These are phyloP conservation scores for Macrostomum lignano DNA, from an alignment of 1,140 invertebrate genomes.

Conservation along the genomic window DNA sequence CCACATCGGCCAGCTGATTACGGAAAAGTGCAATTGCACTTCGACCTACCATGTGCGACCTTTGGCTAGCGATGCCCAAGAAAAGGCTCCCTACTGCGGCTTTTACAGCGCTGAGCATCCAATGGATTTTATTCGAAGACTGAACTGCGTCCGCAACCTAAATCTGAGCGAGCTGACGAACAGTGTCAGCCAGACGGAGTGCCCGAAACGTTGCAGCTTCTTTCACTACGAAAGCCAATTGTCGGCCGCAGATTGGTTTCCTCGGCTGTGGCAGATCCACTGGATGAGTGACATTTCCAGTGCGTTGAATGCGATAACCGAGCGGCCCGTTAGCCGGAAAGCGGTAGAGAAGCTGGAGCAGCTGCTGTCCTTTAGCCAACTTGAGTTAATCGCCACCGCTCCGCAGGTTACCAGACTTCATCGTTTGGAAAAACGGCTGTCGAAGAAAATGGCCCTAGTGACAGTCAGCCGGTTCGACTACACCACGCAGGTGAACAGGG, in stretches of 20 bases:
- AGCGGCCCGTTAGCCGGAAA: no score
- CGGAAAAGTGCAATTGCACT: slow-evolving; percentile 1
- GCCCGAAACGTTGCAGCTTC: no score
- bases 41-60: no score
- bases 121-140: no score
- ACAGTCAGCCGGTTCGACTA: not conserved
- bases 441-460: not conserved
- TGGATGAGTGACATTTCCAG: not conserved
- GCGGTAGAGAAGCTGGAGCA: no score
- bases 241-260: not conserved
- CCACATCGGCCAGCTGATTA: slow-evolving; percentile 1
- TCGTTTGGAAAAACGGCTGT: not conserved
- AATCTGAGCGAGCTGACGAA: no score
- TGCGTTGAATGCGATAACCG: no score
- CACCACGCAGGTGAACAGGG: not conserved
- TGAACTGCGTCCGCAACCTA: no score
- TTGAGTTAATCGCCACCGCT: not conserved
- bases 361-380: not conserved
- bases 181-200: no score
- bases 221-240: not conserved
- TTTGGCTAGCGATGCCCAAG: no score
- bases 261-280: not conserved
- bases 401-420: not conserved
- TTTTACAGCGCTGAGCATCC: no score
- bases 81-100: no score